Conservation (phyloP, 2,113 vertebrate genomes). For the Poicephalus meyeri region DNA sequence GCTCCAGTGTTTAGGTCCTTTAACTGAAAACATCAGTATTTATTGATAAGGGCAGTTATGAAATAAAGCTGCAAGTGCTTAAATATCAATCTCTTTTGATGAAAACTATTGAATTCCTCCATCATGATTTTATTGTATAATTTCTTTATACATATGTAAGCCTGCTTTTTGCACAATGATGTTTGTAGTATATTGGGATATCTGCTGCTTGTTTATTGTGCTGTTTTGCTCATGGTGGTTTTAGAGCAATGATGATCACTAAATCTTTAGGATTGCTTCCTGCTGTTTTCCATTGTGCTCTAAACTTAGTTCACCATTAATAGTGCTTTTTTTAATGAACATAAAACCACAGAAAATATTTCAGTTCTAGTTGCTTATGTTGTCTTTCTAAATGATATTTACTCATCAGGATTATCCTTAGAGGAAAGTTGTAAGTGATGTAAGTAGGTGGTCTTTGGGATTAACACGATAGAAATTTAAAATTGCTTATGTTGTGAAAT, state of each 20-base stretch:
- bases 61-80: conserved; percentile 19
- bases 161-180: background rate
- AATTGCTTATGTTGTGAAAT: background rate
- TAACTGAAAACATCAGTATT: background rate
- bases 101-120: background rate
- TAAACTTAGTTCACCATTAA: background rate
- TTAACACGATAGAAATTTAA: background rate
- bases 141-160: background rate
- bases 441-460: background rate
- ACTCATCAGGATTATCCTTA: background rate
- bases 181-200: background rate
- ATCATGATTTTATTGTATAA: background rate
- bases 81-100: conserved; percentile 22
- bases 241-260: background rate
- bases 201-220: background rate
- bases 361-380: background rate
- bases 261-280: background rate
- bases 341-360: background rate
- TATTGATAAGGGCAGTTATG: conserved; percentile 20
- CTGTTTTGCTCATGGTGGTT: background rate
- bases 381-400: background rate
- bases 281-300: background rate
- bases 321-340: background rate
- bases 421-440: background rate
- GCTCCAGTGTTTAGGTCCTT: background rate